Evolutionary conservation across 1,140 invertebrate genomes (phyloP), one percentile per base, ranked within the genome.

Genomic region (Ceratina australensis): DNA sequence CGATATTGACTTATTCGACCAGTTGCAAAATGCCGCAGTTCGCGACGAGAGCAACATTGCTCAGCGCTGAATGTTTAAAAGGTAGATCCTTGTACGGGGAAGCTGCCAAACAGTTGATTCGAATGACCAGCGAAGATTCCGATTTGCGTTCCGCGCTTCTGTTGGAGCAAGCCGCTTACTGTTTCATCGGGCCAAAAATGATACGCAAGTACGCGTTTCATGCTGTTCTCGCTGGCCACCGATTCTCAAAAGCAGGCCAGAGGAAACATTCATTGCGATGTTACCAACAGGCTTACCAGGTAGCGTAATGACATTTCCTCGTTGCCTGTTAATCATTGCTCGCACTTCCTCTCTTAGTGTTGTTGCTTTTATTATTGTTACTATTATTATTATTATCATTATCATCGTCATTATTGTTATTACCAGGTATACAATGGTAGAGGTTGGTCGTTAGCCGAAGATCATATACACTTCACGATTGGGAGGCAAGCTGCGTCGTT

Each of bases 191-290:
- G 57, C 94, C 94, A 2, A 94, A 94, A 18, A 96, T 98, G 95
- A 94, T 96, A 77, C 93, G 98, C 61, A 99, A 99, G 91, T 99
- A 98, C 91, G 97, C 98, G n/a, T 99, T 99, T 90, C 98, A 99
- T 88, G 96, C 98, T 93, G 98, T 99, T 22, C 93, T 99, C 18
- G 97, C 98, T 63, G 98, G 98, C 4, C 97, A 99, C 91, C 93
- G 98, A 72, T 99, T 95, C 90, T 96, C 96, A 4, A 98, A 99
- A 91, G 96, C 98, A 16, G 96, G 97, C 0, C 97, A 98, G 89
- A 95, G 96, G 72, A 96, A 95, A 89, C 98, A 99, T 93, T 97
- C 98, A 0, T 94, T 98, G 64, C 93, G 98, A 78, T 97, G 97
- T 86, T 99, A 99, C 88, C 95, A 95, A 78, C 97, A 98, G 93